phyloP scores from a whole-genome alignment of 2,113 vertebrate species.

The Recurvirostra avosetta region DNA sequence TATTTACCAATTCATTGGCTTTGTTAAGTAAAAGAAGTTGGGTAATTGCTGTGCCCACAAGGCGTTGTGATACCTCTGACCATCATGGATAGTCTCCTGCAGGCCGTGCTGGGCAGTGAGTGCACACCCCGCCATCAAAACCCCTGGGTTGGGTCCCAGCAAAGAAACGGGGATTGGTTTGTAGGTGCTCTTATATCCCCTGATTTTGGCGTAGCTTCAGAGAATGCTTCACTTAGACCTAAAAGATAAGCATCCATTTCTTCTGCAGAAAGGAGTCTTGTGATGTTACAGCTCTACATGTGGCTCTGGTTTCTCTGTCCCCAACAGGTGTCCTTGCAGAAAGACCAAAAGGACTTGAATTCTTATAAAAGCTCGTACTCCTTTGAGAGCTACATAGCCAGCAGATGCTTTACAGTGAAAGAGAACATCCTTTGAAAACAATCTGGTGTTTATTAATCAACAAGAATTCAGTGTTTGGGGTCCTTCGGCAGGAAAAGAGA shows the following conservation, averaged over 20 bases:
- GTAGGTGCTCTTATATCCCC: neutral
- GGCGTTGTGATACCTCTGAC: neutral
- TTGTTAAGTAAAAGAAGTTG: neutral
- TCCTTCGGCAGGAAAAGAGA: neutral
- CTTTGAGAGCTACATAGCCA: neutral
- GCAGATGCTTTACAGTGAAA: slow-evolving; percentile 46
- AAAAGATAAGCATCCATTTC: neutral
- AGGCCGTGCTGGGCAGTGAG: neutral
- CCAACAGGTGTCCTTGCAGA: neutral
- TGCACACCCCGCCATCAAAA: neutral
- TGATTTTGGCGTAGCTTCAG: neutral
- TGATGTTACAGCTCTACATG: neutral
- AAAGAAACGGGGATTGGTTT: neutral
- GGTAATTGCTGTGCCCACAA: neutral
- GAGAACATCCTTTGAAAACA: slow-evolving; percentile 51
- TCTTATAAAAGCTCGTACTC: neutral
- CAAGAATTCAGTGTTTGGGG: slow-evolving; percentile 25
- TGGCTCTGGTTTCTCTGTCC: slow-evolving; percentile 22
- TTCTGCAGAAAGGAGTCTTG: neutral
- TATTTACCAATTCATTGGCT: neutral
- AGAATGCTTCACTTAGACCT: neutral
- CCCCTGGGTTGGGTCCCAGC: neutral
- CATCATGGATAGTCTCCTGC: neutral
- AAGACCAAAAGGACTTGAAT: neutral
- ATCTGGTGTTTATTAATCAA: slow-evolving; percentile 60